These are phyloP conservation scores for Malacoctenus gilli DNA, from an alignment of 2,797 vertebrate genomes.

Conservation along the genomic window DNA sequence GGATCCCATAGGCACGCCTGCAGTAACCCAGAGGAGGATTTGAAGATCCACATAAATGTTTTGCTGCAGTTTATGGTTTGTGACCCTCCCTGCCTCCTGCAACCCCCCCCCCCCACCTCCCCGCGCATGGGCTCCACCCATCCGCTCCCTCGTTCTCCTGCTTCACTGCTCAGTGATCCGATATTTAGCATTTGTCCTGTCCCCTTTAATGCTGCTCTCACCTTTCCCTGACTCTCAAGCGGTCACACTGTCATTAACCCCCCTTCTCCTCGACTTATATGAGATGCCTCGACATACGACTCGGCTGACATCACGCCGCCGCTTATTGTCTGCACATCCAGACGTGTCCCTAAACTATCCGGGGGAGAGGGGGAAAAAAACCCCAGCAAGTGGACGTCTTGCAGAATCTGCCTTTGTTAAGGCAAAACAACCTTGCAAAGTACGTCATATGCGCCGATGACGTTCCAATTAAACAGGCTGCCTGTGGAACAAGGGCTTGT, in stretches of 20 bases:
- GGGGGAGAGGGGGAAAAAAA: too few relatives aligned
- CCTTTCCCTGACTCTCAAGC: conserved; percentile 21
- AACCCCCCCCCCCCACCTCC: conserved; percentile 23
- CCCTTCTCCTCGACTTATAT: neutral
- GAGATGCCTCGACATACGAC: neutral
- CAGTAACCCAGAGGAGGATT: neutral
- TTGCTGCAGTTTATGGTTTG: conserved; percentile 18
- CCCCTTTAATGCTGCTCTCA: conserved; percentile 31
- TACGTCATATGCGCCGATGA: neutral
- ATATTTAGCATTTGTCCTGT: conserved; percentile 5
- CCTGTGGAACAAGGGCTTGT: neutral
- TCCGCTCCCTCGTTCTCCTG: conserved; percentile 23
- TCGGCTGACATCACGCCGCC: conserved; percentile 12
- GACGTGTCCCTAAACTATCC: too few relatives aligned
- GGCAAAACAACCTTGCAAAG: neutral
- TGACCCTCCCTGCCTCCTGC: conserved; percentile 11
- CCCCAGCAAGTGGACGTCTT: neutral
- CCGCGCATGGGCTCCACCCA: conserved; percentile 20
- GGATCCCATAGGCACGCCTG: neutral
- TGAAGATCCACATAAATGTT: conserved; percentile 5
- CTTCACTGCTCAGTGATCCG: conserved; percentile 18
- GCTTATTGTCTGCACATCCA: neutral
- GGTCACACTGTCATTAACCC: conserved; percentile 11
- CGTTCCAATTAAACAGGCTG: neutral
- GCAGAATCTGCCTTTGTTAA: neutral